Conservation (phyloP, 2,888 invertebrate genomes). For the Meliscaeva auricollis region DNA sequence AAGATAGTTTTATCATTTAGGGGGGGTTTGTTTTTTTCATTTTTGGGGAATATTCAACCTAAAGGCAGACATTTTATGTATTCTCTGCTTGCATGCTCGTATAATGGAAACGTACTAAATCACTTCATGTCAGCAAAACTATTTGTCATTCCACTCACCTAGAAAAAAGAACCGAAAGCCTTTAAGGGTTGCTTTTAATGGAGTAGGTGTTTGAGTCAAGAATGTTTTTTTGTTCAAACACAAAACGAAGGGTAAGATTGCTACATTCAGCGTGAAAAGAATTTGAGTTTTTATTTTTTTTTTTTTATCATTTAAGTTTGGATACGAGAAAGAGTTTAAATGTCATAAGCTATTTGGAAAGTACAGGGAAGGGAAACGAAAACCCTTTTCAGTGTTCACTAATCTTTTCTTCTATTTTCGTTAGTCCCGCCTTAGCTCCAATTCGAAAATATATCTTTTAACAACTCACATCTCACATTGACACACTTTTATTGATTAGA, state of each 20-base stretch:
- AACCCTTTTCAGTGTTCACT: not conserved
- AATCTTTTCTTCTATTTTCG: not conserved
- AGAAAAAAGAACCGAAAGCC: constrained; percentile 52
- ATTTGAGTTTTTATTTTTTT: too few species aligned
- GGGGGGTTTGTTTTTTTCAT: not conserved
- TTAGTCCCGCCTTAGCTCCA: too few species aligned
- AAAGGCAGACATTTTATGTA: constrained; percentile 9
- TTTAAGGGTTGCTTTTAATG: constrained; percentile 47
- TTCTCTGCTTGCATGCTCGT: constrained; percentile 25
- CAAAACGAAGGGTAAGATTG: not conserved
- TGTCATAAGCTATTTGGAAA: not conserved
- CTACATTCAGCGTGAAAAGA: not conserved
- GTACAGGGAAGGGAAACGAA: not conserved
- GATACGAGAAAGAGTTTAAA: not conserved
- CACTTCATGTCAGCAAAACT: constrained; percentile 63
- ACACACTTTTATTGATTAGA: constrained; percentile 50
- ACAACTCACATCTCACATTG: constrained; percentile 28
- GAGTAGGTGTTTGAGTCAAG: constrained; percentile 50
- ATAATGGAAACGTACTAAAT: constrained; percentile 60
- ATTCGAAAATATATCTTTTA: constrained; percentile 15
- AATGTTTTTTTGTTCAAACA: not conserved
- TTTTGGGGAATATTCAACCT: not conserved
- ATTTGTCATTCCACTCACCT: constrained; percentile 67
- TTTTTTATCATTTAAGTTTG: not conserved
- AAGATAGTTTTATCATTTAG: constrained; percentile 40